Evolutionary conservation across 2,888 invertebrate species (phyloP), one percentile per base, ranked within the genome.

Genomic region (Lasioglossum calceatum): DNA sequence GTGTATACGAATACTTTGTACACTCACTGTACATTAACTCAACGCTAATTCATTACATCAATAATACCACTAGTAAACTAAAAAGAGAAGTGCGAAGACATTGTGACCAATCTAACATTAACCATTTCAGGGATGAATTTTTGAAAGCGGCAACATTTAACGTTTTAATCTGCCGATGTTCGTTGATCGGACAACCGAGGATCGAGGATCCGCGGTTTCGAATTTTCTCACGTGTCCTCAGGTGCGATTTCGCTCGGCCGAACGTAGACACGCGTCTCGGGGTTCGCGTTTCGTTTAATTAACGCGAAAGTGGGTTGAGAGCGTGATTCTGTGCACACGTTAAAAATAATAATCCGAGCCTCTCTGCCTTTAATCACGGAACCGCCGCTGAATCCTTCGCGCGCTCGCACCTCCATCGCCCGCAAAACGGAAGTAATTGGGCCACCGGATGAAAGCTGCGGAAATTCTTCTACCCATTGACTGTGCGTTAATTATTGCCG

Each of bases 291-390:
- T 75, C 74, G 54, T 82, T 82, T 79, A 82, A 82, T 82, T 82
- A 82, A 82, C 79, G 50, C 23, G 64, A 79, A 82, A 73, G 61
- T 79, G 82, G 82, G 82, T 82, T 82, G 82, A 71, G 71, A 82
- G 71, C 42, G 42, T 71, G 76, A 81, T 72, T 72, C 50, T 50
- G 14, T 2, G n/a, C 64, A 12, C 12, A 44, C 54, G 67, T 76
- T 83, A 71, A 71, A 39, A 71, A 71, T 71, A 71, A 71, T 71
- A 71, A 71, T 71, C 71, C 71, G 71, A n/a, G 39, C 14, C 71
- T 71, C 71, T 70, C 23, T 39, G 39, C 70, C 39, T 71, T 42
- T 71, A 71, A 71, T 71, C 71, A 42, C 71, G 64, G 32, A 64
- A 32, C 64, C 64, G 32, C 2, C 7, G 42, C n/a, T 42, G 42